These are phyloP conservation scores for Pharmacophagus antenor DNA, from an alignment of 2,888 invertebrate genomes.

Conservation along the genomic window DNA sequence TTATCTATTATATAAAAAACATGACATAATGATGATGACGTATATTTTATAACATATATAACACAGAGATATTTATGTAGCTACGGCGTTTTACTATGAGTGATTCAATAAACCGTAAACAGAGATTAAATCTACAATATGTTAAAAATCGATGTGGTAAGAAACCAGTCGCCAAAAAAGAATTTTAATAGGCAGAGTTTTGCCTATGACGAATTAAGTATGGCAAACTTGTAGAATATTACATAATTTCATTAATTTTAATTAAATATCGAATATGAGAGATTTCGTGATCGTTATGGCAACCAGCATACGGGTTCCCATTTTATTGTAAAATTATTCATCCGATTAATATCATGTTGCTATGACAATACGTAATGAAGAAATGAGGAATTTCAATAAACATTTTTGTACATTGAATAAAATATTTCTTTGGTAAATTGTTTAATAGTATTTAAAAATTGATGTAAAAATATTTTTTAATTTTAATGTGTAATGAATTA, in stretches of 20 bases:
- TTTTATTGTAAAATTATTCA: background rate
- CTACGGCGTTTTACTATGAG: background rate
- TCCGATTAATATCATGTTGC: background rate
- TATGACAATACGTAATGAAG: background rate
- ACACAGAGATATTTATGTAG: too few species aligned
- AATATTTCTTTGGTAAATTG: too few species aligned
- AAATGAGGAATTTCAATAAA: background rate
- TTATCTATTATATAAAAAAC: too few species aligned
- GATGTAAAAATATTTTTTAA: background rate
- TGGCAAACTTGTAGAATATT: slow-evolving; percentile 5
- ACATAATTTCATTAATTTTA: slow-evolving; percentile 6
- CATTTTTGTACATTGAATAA: too few species aligned
- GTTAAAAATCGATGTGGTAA: background rate
- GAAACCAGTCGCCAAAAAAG: background rate
- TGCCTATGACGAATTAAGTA: background rate
- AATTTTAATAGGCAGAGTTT: background rate
- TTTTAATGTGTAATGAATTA: background rate
- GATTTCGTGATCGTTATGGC: background rate
- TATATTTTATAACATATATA: too few species aligned
- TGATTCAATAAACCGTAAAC: too few species aligned
- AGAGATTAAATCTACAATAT: background rate
- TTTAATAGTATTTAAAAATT: too few species aligned
- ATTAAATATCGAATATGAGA: slow-evolving; percentile 30
- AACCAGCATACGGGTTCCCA: background rate
- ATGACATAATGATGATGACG: too few species aligned